phyloP scores from a whole-genome alignment of 2,113 vertebrate species.

The Porphyrio hochstetteri region DNA sequence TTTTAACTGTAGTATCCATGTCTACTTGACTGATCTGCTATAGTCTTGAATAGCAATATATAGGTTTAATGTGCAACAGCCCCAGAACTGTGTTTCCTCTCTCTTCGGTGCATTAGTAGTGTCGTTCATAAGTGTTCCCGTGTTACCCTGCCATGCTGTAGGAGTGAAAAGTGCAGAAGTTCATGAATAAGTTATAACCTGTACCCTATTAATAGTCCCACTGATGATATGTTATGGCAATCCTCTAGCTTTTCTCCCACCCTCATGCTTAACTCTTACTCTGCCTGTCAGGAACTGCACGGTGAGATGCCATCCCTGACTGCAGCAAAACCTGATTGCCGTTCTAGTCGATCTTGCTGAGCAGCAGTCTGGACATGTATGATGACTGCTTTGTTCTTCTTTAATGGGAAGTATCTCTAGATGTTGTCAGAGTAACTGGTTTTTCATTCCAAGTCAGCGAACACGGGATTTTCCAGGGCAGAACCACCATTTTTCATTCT shows the following conservation, averaged over 20 bases:
- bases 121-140: constrained; percentile 25
- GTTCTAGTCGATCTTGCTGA: background rate
- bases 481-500: background rate
- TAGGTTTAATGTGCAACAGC: constrained; percentile 37
- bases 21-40: constrained; percentile 25
- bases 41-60: background rate
- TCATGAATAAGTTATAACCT: constrained; percentile 66
- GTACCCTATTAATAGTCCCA: constrained; percentile 58
- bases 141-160: background rate
- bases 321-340: background rate
- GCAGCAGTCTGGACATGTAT: background rate
- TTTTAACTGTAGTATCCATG: constrained; percentile 38
- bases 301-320: background rate
- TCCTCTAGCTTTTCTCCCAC: background rate
- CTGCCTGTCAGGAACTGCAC: background rate
- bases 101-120: constrained; percentile 52
- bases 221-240: constrained; percentile 51
- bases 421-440: background rate
- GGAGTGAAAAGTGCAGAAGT: constrained; percentile 56
- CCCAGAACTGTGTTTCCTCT: background rate
- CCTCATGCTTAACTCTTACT: constrained; percentile 3
- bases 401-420: background rate
- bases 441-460: background rate
- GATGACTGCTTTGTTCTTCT: background rate
- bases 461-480: background rate